Base-by-base conservation (phyloP, 2,113 vertebrate genomes). In the Sprattus sprattus region DNA sequence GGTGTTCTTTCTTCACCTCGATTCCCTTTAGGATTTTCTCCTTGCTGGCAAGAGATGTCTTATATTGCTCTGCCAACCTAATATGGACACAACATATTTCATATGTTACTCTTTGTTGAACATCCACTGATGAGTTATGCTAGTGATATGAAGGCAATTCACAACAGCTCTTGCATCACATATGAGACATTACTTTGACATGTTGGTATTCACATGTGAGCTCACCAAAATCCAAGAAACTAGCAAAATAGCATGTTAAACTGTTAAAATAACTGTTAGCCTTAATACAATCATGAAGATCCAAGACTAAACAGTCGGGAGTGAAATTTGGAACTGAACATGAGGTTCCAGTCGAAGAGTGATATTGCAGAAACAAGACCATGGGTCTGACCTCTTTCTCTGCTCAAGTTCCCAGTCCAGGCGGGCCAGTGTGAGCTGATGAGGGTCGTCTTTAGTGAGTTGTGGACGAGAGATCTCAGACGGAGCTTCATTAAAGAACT, bases 371-470 rank as follows among this genome's bases (percentile, higher is more conserved):
- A 28, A 28, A 9, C 25, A 71, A 32, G 28, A 32, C n/a, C 9
- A 10, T 2, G 10, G 25, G 11, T 71, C 67, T 57, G 16, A 99
- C 98, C 97, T 97, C 91, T 99, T 99, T 87, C 98, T 96, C 92
- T 99, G 98, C 89, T 99, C 98, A 86, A 99, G 94, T 91, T 99
- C 98, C 98, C 98, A 99, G 93, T 99, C 98, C 49, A 99, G 95
- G n/a, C 98, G 96, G 0, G 97, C 96, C 83, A 99, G 93, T 0
- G 98, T 99, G 89, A 98, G 97, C 89, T 99, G 97, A 91, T 99
- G 98, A n/a, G 96, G 94, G 89, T 99, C 98, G 0, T 84, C 93
- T 84, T 94, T 95, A 18, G 98, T 99, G 89, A 97, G 90, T 0
- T 95, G 93, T 1, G 95, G 94, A 2, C 96, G 97, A 89, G 97